These are phyloP conservation scores for Amblyteles armatorius DNA, from an alignment of 2,888 invertebrate genomes.

Conservation along the genomic window DNA sequence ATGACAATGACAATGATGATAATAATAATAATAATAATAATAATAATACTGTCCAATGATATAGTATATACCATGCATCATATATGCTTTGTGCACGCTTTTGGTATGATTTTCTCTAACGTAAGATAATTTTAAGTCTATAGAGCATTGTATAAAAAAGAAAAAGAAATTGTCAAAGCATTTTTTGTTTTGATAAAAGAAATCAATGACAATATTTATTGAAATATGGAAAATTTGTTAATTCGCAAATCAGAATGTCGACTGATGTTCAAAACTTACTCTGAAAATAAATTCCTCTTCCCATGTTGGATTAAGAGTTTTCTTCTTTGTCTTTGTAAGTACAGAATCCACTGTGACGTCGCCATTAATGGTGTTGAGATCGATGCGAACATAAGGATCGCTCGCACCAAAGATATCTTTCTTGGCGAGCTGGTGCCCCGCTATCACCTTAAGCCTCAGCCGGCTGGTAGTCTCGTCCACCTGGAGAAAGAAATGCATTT, in stretches of 20 bases:
- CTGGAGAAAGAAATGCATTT: slow-evolving; percentile 84
- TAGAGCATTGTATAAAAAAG: background rate
- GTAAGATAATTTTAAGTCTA: background rate
- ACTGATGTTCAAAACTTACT: slow-evolving; percentile 86
- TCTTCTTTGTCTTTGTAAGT: slow-evolving; percentile 98
- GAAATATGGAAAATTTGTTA: background rate
- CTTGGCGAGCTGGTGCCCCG: slow-evolving; percentile 96
- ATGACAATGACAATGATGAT: too few species aligned
- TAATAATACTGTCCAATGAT: too few species aligned
- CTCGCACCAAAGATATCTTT: slow-evolving; percentile 99
- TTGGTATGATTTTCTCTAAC: background rate
- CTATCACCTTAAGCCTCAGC: slow-evolving; percentile 93
- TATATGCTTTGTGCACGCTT: too few species aligned
- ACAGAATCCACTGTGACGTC: slow-evolving; percentile 96
- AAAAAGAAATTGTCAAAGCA: too few species aligned
- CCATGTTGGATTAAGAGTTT: slow-evolving; percentile 99
- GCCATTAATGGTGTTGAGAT: slow-evolving; percentile 93
- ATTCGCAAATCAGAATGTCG: background rate
- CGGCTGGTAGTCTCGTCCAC: slow-evolving; percentile 93
- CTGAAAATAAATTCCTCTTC: slow-evolving; percentile 98
- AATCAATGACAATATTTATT: background rate
- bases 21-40: too few species aligned
- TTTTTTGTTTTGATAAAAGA: background rate
- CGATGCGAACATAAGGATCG: slow-evolving; percentile 98
- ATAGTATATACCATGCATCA: too few species aligned